These are phyloP conservation scores for Pristionchus japonicus DNA, from an alignment of 2,888 invertebrate species.

Conservation along the genomic window DNA sequence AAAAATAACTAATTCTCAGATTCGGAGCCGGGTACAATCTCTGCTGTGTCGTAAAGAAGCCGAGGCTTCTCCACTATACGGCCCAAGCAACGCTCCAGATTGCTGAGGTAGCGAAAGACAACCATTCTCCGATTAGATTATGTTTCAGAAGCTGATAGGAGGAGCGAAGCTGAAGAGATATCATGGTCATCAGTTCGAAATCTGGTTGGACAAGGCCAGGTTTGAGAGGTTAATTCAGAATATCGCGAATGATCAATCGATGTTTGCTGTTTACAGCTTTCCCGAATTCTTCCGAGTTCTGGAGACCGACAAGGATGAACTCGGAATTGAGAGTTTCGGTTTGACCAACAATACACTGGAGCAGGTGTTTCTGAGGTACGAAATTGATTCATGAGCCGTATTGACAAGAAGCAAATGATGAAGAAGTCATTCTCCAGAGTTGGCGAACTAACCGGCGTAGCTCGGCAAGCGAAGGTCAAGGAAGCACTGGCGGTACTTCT, in stretches of 20 bases:
- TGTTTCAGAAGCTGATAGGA: background rate
- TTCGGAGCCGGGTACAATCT: slow-evolving; percentile 70
- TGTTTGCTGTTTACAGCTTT: too few species aligned
- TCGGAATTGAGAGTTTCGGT: slow-evolving; percentile 62
- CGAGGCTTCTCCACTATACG: background rate
- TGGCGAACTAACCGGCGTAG: slow-evolving; percentile 5
- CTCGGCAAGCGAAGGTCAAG: background rate
- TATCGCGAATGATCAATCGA: too few species aligned
- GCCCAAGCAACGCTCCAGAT: background rate
- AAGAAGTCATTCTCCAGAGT: background rate
- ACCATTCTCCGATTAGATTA: too few species aligned
- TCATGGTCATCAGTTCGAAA: slow-evolving; percentile 44
- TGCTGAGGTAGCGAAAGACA: background rate
- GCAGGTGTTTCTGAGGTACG: slow-evolving; percentile 66
- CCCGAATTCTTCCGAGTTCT: slow-evolving; percentile 64
- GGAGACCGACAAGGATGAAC: slow-evolving; percentile 53
- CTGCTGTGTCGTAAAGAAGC: slow-evolving; percentile 52
- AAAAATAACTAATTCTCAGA: too few species aligned
- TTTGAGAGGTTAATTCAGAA: background rate
- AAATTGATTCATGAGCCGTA: background rate
- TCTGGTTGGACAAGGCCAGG: slow-evolving; percentile 34
- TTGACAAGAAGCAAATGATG: background rate
- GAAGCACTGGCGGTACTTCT: background rate
- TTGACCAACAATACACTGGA: slow-evolving; percentile 68
- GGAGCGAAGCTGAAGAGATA: background rate